These are phyloP conservation scores for Podarcis cretensis DNA, from an alignment of 2,113 vertebrate genomes.

Conservation along the genomic window DNA sequence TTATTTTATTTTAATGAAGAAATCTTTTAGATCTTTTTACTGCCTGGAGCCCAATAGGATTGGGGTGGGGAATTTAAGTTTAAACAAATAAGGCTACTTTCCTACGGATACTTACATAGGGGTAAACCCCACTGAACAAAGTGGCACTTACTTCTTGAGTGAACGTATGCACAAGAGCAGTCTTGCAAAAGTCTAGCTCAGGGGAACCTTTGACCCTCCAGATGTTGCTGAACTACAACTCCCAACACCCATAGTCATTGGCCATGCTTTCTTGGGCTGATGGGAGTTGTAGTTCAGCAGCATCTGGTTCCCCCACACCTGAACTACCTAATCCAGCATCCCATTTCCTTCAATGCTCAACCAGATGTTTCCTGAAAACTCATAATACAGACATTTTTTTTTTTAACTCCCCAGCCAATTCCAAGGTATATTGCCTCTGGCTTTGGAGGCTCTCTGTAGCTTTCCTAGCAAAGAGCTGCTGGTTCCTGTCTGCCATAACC, in stretches of 20 bases:
- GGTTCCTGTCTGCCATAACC: neutral
- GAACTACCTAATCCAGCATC: neutral
- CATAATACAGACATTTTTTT: neutral
- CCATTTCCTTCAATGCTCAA: neutral
- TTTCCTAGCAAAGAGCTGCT: neutral
- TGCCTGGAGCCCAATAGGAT: neutral
- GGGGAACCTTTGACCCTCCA: neutral
- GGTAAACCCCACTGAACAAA: neutral
- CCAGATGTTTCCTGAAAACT: neutral
- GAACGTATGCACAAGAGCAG: neutral
- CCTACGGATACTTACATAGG: neutral
- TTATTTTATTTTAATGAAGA: neutral
- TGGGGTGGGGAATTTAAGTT: neutral
- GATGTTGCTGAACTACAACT: neutral
- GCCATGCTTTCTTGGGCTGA: too few relatives aligned
- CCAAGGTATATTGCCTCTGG: neutral
- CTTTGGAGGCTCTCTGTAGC: neutral
- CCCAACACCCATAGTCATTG: neutral
- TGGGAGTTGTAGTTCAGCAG: neutral
- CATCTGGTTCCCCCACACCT: neutral
- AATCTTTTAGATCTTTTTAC: neutral
- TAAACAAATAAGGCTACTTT: neutral
- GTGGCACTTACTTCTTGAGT: neutral
- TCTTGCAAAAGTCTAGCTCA: neutral
- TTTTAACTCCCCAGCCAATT: neutral